A percentile compares a stretch with the other conserved stretches of the same genome.
Evolutionary conservation across 2,797 vertebrate genomes (phyloP).

Genomic region (Simalia tracyae): DNA sequence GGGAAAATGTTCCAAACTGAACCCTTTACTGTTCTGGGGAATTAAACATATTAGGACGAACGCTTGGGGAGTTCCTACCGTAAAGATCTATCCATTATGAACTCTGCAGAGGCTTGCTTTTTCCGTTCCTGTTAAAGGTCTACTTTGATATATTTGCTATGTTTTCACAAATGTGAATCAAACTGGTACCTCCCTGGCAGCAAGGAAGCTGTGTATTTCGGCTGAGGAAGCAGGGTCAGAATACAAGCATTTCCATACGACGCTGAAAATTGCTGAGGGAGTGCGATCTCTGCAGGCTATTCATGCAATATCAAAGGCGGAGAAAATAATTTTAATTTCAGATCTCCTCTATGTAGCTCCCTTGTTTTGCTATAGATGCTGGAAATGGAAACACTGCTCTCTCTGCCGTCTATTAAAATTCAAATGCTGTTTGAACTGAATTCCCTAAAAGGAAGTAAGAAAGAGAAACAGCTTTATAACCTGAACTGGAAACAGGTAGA

Average conservation of each 20-base stretch:
- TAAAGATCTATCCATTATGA: conserved; percentile 11
- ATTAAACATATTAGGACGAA: conserved; percentile 56
- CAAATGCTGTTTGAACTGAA: background rate
- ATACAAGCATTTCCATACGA: background rate
- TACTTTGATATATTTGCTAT: conserved; percentile 29
- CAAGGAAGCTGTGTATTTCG: conserved; percentile 29
- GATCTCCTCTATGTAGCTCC: background rate
- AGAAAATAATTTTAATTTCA: background rate
- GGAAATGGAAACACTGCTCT: background rate
- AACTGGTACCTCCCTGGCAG: conserved; percentile 25
- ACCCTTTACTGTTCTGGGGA: conserved; percentile 20
- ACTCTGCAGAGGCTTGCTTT: conserved; percentile 3
- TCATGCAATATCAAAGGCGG: conserved; percentile 15
- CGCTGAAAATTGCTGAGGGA: background rate
- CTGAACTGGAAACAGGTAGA: background rate
- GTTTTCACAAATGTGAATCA: conserved; percentile 41
- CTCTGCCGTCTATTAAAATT: background rate
- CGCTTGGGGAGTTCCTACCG: conserved; percentile 9
- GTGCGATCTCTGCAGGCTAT: background rate
- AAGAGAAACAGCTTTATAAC: background rate
- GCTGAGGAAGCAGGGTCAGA: conserved; percentile 8
- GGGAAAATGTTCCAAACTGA: conserved; percentile 13
- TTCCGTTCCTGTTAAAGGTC: background rate
- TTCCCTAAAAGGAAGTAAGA: background rate
- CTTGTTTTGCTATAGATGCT: background rate